Conservation (phyloP, 2,113 vertebrate species). For the Phylloscopus trochiloides region DNA sequence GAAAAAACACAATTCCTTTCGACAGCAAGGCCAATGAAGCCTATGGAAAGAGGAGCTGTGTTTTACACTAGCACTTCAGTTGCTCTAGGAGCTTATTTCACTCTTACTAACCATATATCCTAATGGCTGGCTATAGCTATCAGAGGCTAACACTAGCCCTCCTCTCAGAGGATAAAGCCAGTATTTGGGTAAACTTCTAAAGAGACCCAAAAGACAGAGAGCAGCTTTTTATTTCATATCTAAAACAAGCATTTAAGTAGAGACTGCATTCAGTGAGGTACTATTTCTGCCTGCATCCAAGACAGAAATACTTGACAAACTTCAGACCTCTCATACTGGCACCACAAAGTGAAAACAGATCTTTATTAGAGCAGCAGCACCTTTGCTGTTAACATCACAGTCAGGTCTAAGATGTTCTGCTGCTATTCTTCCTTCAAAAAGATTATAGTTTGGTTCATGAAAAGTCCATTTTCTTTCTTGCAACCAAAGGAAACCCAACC, state of each 20-base stretch:
- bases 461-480: neutral
- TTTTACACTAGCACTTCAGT: neutral
- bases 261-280: neutral
- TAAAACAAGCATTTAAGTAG: neutral
- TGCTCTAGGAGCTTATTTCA: neutral
- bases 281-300: neutral
- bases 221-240: neutral
- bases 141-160: neutral
- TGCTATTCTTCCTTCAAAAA: neutral
- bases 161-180: neutral
- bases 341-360: neutral
- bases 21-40: neutral
- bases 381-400: neutral
- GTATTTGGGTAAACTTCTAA: neutral
- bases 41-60: neutral
- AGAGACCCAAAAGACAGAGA: neutral
- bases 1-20: neutral
- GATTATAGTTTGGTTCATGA: neutral
- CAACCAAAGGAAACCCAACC: neutral
- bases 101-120: neutral
- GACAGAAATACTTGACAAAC: neutral
- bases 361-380: neutral
- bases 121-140: neutral
- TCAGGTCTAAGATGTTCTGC: neutral
- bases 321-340: neutral